phyloP scores from a whole-genome alignment of 1,140 invertebrate species.

The Diabrotica virgifera region DNA sequence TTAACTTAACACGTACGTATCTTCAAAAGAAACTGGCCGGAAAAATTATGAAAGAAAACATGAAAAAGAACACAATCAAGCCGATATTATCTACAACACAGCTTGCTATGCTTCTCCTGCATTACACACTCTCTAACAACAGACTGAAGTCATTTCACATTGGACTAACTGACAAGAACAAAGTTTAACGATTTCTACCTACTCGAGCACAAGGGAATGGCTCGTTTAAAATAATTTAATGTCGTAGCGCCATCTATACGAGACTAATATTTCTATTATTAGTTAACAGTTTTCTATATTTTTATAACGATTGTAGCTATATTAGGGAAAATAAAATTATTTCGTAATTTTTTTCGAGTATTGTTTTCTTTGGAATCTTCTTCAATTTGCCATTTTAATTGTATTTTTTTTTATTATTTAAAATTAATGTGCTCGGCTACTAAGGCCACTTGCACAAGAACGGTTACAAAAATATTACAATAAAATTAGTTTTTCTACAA shows the following conservation, averaged over 20 bases:
- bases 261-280: no score
- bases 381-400: no score
- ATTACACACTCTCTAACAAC: conserved; percentile 7
- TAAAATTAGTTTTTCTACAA: no score
- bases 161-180: background rate
- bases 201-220: background rate
- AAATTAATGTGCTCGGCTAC: no score
- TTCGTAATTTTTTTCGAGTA: no score
- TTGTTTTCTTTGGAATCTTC: no score
- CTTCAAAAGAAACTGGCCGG: conserved; percentile 18
- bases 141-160: conserved; percentile 9
- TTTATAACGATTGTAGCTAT: no score
- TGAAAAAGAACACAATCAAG: conserved; percentile 32
- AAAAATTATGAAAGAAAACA: conserved; percentile 26
- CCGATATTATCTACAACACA: conserved; percentile 27
- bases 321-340: no score
- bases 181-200: conserved; percentile 2
- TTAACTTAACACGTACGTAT: conserved; percentile 16
- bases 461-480: no score
- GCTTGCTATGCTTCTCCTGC: conserved; percentile 27
- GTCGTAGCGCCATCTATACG: background rate
- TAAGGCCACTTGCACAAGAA: no score
- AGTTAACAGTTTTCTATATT: no score
- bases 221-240: background rate
- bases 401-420: no score